Evolutionary conservation across 2,113 vertebrate genomes (phyloP).

Genomic region (Passer montanus): DNA sequence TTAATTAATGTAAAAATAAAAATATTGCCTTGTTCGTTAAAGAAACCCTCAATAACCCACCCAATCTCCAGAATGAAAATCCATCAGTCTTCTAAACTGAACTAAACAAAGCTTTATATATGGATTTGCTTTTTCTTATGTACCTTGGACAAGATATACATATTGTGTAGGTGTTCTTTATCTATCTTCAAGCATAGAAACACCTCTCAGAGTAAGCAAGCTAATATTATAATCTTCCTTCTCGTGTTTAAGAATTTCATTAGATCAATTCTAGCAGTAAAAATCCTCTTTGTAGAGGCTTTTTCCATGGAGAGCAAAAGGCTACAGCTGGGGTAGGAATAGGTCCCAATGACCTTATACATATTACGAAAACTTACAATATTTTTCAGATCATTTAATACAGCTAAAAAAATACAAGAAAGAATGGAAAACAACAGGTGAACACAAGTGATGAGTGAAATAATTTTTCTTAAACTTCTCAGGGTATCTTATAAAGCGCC

Average conservation of each 20-base stretch:
- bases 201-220: background rate
- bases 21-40: background rate
- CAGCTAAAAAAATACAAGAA: background rate
- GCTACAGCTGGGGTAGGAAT: background rate
- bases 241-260: background rate
- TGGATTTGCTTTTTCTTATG: background rate
- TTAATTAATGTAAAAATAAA: background rate
- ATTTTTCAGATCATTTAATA: background rate
- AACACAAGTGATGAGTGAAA: background rate
- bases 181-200: background rate
- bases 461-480: background rate
- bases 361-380: background rate
- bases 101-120: background rate
- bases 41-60: background rate
- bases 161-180: background rate
- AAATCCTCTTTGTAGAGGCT: background rate
- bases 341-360: background rate
- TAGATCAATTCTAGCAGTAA: background rate
- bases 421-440: fast-evolving
- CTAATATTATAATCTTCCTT: background rate
- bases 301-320: background rate
- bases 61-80: background rate
- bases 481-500: background rate
- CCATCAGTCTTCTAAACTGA: background rate
- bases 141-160: background rate